Conservation (phyloP, 2,113 vertebrate species). For the Atherinomorus stipes region DNA sequence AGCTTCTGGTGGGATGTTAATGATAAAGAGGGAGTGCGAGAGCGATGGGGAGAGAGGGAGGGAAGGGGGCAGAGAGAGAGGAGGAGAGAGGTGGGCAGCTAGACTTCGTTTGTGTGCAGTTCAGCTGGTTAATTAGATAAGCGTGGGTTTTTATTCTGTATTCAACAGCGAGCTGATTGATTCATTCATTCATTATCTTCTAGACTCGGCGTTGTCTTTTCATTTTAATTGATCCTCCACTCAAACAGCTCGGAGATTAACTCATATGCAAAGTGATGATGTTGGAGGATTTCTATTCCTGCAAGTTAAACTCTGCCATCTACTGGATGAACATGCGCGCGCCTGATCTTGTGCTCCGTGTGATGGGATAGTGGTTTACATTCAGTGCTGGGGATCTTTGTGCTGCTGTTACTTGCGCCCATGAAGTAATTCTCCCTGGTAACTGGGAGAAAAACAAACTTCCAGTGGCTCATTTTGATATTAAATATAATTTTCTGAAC, state of each 20-base stretch:
- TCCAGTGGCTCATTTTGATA: not conserved
- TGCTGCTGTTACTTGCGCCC: not conserved
- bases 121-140: slow-evolving; percentile 11
- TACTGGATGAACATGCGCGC: slow-evolving; percentile 55
- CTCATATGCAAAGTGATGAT: not conserved
- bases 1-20: slow-evolving; percentile 54
- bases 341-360: not conserved
- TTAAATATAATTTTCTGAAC: not conserved
- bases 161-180: not conserved
- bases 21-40: slow-evolving; percentile 23
- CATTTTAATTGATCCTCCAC: not conserved
- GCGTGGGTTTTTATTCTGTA: not conserved
- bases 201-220: slow-evolving; percentile 3
- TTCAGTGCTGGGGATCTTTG: not conserved
- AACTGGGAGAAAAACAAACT: not conserved
- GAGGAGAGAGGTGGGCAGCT: slow-evolving; percentile 30
- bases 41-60: slow-evolving; percentile 32
- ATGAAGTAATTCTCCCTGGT: not conserved
- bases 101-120: not conserved
- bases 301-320: slow-evolving; percentile 65
- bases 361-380: not conserved
- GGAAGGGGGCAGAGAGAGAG: slow-evolving; percentile 32
- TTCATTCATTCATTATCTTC: not conserved
- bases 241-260: slow-evolving; percentile 1
- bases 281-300: slow-evolving; percentile 1